Evolutionary conservation across 2,888 invertebrate species (phyloP).

Genomic region (Phyllotreta striolata): DNA sequence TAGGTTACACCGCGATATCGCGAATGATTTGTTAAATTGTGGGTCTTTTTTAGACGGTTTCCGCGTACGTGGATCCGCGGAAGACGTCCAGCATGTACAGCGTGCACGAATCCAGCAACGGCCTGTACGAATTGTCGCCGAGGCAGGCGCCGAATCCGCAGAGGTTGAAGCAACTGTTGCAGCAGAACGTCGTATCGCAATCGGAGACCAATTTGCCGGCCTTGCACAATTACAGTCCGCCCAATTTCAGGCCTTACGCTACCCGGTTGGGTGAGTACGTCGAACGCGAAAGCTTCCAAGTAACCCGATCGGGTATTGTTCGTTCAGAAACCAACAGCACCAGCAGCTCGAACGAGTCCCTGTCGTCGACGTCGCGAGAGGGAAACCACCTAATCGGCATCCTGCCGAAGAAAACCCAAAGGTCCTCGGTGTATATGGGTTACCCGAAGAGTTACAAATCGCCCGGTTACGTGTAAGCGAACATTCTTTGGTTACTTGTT

Average conservation of each 20-base stretch:
- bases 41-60: slow-evolving; percentile 51
- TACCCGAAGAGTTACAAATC: slow-evolving; percentile 63
- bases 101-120: slow-evolving; percentile 56
- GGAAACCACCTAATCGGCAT: slow-evolving; percentile 54
- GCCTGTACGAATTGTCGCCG: slow-evolving; percentile 50
- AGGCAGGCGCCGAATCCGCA: slow-evolving; percentile 44
- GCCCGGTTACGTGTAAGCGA: slow-evolving; percentile 63
- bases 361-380: slow-evolving; percentile 73
- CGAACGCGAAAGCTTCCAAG: slow-evolving; percentile 12
- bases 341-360: slow-evolving; percentile 87
- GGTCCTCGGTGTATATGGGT: slow-evolving; percentile 63
- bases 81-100: slow-evolving; percentile 61
- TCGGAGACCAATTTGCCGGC: slow-evolving; percentile 61
- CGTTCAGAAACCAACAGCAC: slow-evolving; percentile 62
- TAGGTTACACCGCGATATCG: slow-evolving; percentile 40
- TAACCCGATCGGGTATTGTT: slow-evolving; percentile 1
- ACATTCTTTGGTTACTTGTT: slow-evolving; percentile 20
- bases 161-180: slow-evolving; percentile 51
- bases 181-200: slow-evolving; percentile 57
- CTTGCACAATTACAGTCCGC: slow-evolving; percentile 57
- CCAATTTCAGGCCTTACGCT: slow-evolving; percentile 56
- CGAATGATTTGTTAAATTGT: slow-evolving; percentile 4
- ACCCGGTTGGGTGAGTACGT: slow-evolving; percentile 48
- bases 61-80: slow-evolving; percentile 64
- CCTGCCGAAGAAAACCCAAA: slow-evolving; percentile 67